A percentile compares a stretch with the other conserved stretches of the same genome.
phyloP scores from a whole-genome alignment of 2,113 vertebrate genomes.

The Thamnophis sirtalis region DNA sequence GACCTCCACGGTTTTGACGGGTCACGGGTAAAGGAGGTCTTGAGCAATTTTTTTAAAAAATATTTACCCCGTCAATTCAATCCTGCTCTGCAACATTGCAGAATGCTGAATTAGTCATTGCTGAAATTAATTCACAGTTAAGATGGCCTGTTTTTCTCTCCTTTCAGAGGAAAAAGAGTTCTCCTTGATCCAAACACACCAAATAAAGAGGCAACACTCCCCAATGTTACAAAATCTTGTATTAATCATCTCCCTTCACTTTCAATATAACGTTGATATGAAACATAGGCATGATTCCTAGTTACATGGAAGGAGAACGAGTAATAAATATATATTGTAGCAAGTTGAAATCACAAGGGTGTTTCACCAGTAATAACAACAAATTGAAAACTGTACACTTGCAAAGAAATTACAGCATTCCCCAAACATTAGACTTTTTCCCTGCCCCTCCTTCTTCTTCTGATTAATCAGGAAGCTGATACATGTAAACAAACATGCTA shows the following conservation, averaged over 20 bases:
- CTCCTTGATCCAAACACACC: not conserved
- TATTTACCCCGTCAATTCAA: not conserved
- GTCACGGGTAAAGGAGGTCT: not conserved
- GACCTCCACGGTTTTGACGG: too few relatives aligned
- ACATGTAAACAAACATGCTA: conserved; percentile 83
- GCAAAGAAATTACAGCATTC: conserved; percentile 78
- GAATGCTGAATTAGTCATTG: not conserved
- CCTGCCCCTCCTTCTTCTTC: not conserved
- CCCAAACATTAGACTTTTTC: conserved; percentile 72
- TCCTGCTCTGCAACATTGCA: not conserved
- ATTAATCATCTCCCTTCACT: conserved; percentile 85
- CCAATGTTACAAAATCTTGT: conserved; percentile 84
- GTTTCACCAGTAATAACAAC: conserved; percentile 75
- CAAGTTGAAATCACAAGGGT: conserved; percentile 74
- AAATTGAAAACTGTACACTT: conserved; percentile 82
- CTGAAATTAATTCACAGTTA: not conserved
- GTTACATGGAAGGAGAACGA: conserved; percentile 76
- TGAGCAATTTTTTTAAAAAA: not conserved
- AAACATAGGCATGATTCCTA: conserved; percentile 78
- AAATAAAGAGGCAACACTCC: conserved; percentile 66
- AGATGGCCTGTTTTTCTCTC: not conserved
- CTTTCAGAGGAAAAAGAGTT: not conserved
- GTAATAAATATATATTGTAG: conserved; percentile 81
- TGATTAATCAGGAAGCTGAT: conserved; percentile 68
- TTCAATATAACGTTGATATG: conserved; percentile 75